Evolutionary conservation across 2,797 vertebrate species (phyloP).

Genomic region (Apogon talboti): DNA sequence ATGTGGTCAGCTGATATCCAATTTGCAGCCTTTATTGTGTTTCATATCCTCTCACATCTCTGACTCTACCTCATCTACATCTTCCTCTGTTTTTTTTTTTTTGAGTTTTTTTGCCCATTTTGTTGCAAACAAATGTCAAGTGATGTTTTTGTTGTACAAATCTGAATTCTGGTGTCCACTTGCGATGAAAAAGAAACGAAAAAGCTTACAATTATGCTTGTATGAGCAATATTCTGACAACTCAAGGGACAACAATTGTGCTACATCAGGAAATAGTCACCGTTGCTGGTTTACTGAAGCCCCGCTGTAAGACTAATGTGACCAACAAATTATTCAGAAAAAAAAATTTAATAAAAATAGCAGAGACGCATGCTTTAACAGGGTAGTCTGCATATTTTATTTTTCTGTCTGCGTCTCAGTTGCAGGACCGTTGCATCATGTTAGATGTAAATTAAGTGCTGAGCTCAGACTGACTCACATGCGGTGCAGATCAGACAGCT

Average conservation of each 20-base stretch:
- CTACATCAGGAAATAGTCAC: slow-evolving; percentile 32
- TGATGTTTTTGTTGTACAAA: slow-evolving; percentile 36
- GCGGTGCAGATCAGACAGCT: slow-evolving; percentile 21
- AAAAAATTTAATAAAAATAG: slow-evolving; percentile 50
- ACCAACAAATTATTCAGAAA: slow-evolving; percentile 22
- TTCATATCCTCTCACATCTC: slow-evolving; percentile 25
- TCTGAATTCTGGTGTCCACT: slow-evolving; percentile 28
- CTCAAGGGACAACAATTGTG: slow-evolving; percentile 34
- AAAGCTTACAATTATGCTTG: slow-evolving; percentile 44
- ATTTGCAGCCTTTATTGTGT: slow-evolving; percentile 30
- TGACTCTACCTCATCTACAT: background rate
- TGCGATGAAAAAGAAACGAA: slow-evolving; percentile 10
- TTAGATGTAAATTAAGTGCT: slow-evolving; percentile 39
- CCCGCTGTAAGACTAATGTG: slow-evolving; percentile 2
- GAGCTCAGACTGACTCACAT: slow-evolving; percentile 62
- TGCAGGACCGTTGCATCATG: slow-evolving; percentile 67
- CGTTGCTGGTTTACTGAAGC: slow-evolving; percentile 24
- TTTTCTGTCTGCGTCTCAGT: slow-evolving; percentile 28
- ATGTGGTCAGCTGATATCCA: slow-evolving; percentile 23
- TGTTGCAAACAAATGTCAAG: slow-evolving; percentile 46
- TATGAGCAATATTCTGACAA: slow-evolving; percentile 31
- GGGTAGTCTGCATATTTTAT: slow-evolving; percentile 40
- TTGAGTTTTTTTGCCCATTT: slow-evolving; percentile 8
- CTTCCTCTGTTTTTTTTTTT: background rate
- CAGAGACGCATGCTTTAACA: slow-evolving; percentile 22